These are phyloP conservation scores for Zosterops lateralis DNA, from an alignment of 2,113 vertebrate species.

Conservation along the genomic window DNA sequence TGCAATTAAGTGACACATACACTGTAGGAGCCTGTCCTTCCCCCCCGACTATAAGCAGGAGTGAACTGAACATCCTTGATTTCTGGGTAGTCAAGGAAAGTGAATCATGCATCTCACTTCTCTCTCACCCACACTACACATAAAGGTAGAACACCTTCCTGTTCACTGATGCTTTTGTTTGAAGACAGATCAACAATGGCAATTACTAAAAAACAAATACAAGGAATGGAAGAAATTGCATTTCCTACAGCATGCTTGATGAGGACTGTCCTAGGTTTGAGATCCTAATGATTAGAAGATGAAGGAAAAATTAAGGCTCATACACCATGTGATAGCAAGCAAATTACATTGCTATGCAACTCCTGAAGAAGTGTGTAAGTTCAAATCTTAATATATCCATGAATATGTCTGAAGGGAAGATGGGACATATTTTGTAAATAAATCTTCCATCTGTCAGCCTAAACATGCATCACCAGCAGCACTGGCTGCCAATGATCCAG, in stretches of 20 bases:
- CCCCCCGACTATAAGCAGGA: not conserved
- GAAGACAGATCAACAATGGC: not conserved
- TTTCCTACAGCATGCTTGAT: not conserved
- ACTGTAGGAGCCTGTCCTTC: not conserved
- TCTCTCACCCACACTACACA: not conserved
- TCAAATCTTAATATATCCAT: not conserved
- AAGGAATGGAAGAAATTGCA: not conserved
- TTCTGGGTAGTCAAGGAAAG: not conserved
- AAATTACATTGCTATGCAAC: not conserved
- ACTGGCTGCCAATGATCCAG: not conserved
- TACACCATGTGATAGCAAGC: not conserved
- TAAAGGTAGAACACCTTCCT: not conserved
- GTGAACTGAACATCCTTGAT: not conserved
- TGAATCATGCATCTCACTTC: not conserved
- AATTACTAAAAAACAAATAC: not conserved
- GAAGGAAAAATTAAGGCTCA: not conserved
- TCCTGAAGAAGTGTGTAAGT: not conserved
- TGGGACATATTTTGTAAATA: not conserved
- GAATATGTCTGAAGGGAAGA: not conserved
- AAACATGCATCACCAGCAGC: not conserved
- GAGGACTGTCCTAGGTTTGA: not conserved
- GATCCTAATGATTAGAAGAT: not conserved
- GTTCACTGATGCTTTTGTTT: not conserved
- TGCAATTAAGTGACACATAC: not conserved
- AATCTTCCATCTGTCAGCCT: not conserved